Evolutionary conservation across 23 tunicate genomes (phyloP), one percentile per base, ranked within the genome.

Genomic region (Styela clava): DNA sequence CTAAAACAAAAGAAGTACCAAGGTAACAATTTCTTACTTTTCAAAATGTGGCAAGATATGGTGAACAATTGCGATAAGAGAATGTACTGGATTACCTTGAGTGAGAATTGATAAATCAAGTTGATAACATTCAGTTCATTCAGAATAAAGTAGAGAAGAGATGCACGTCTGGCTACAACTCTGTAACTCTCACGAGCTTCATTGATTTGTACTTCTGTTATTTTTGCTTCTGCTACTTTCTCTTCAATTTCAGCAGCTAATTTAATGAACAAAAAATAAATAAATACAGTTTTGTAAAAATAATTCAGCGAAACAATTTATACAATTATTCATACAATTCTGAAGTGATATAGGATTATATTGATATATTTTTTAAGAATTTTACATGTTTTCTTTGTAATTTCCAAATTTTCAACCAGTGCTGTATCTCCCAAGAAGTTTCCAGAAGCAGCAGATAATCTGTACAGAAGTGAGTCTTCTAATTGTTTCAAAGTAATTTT

Each of bases 391-490:
- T 91, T 88, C 85, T 96, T 96, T 21, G 99, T 96, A 9, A 91
- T 96, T 84, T 96, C 99, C 3, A 96, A 88, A 83, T 96, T 96
- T 81, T 96, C 99, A 30, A 96, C 99, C 16, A 96, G 83, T 12
- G 99, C 99, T 33, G 97, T 96, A 68, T 96, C 99, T 21, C 99
- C 99, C 62, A 96, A 90, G 65, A 96, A 96, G 85, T 96, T 96
- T 81, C 99, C 99, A 22, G 99, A 96, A 61, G 99, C 99, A 18
- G 97, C 90, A 26, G 99, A 96, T 29, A 96, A 74, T 12, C 99
- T 86, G 34, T 91, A 92, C 28, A 96, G 83, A 28, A 96, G 74
- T 20, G 96, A 92, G 79, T 96, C 99, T 84, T 96, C 99, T 0
- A 96, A 90, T 33, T 69, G 69, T 64, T 96, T 96, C 90, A 96